Evolutionary conservation across 2,113 vertebrate species (phyloP).

Genomic region (Platycercus adscitus): DNA sequence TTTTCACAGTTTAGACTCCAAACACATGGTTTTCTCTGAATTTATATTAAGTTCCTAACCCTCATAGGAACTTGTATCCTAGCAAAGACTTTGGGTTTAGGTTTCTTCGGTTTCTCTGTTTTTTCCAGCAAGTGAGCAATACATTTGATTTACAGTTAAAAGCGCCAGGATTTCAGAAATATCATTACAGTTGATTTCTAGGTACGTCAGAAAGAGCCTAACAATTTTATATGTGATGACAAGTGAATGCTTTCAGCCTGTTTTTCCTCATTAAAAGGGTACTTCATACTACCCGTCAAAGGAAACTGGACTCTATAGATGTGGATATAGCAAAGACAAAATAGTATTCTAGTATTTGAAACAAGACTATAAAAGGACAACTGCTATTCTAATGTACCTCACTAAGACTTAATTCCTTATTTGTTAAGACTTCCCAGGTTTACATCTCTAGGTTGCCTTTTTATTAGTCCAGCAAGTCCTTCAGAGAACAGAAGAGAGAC

Average conservation of each 20-base stretch:
- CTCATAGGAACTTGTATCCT: neutral
- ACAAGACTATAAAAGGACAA: neutral
- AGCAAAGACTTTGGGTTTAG: neutral
- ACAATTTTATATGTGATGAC: neutral
- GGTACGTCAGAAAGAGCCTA: neutral
- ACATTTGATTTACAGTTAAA: neutral
- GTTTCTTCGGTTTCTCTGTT: neutral
- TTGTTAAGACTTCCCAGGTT: neutral
- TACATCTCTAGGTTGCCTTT: neutral
- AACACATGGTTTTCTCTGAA: neutral
- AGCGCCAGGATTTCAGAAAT: neutral
- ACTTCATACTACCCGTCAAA: neutral
- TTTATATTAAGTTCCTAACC: neutral
- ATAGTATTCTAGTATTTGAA: neutral
- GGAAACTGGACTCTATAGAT: neutral
- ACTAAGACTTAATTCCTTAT: neutral
- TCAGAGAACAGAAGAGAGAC: neutral
- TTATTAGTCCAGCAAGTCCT: neutral
- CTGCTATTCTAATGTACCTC: neutral
- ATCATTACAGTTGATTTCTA: neutral
- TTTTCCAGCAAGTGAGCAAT: neutral
- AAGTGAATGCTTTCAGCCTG: neutral
- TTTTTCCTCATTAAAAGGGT: neutral
- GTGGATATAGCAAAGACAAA: neutral
- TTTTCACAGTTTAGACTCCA: neutral